These are phyloP conservation scores for Tragopan temminckii DNA, from an alignment of 2,797 vertebrate genomes.

Conservation along the genomic window DNA sequence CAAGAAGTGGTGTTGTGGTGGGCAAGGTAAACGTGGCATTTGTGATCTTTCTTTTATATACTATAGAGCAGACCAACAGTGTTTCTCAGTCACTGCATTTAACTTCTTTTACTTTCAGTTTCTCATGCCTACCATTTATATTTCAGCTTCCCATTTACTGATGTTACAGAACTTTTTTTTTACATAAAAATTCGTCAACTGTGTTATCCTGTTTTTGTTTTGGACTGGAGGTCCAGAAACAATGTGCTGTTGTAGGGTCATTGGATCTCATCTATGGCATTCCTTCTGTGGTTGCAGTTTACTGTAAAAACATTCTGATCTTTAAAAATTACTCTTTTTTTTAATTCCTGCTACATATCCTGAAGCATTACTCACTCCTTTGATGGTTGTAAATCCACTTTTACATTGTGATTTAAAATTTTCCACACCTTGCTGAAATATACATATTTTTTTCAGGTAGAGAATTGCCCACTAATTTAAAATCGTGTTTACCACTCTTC, in stretches of 20 bases:
- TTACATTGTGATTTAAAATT: neutral
- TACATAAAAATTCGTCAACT: neutral
- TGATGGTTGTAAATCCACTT: neutral
- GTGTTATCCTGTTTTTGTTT: neutral
- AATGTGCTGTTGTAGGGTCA: rapidly evolving
- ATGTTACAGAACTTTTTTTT: neutral
- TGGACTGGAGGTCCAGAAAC: neutral
- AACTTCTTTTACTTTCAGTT: neutral
- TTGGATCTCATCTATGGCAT: neutral
- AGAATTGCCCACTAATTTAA: neutral
- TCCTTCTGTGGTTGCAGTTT: neutral
- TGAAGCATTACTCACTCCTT: neutral
- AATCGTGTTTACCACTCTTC: neutral
- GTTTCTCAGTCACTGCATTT: neutral
- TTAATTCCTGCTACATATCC: neutral
- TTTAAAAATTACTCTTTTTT: neutral
- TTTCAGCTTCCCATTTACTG: neutral
- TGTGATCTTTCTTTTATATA: neutral
- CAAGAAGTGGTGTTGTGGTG: neutral
- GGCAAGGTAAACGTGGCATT: neutral
- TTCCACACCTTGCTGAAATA: neutral
- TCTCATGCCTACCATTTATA: neutral
- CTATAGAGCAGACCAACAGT: neutral
- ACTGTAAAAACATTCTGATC: neutral
- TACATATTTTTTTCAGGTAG: neutral